Conservation (phyloP, 2,797 vertebrate genomes). For the Halcyon badia region DNA sequence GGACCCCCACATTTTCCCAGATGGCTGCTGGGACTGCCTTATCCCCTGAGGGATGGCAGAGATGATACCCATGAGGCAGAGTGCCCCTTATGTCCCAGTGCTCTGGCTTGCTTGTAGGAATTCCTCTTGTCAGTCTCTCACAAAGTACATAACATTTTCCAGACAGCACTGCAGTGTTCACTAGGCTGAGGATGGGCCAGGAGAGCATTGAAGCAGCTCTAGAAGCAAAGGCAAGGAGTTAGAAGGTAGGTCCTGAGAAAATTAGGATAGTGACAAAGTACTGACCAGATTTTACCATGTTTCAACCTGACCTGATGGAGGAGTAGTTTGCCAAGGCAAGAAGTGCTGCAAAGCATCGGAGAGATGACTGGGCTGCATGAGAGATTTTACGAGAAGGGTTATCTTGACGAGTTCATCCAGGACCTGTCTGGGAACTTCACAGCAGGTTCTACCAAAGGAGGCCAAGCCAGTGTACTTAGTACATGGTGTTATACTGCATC, state of each 20-base stretch:
- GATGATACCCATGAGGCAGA: not conserved
- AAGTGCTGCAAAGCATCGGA: not conserved
- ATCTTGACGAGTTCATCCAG: not conserved
- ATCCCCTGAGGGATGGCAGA: not conserved
- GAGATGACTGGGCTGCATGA: not conserved
- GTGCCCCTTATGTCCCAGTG: not conserved
- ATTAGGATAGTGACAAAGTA: not conserved
- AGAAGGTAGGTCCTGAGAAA: not conserved
- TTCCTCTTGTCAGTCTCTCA: not conserved
- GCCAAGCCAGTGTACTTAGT: rapidly evolving
- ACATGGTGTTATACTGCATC: rapidly evolving
- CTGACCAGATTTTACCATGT: not conserved
- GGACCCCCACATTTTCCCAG: not conserved
- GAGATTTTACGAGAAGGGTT: not conserved
- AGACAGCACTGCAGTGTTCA: not conserved
- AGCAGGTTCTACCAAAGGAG: not conserved
- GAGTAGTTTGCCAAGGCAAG: not conserved
- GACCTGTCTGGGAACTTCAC: not conserved
- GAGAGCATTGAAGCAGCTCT: rapidly evolving
- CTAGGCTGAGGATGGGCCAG: not conserved
- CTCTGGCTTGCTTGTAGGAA: not conserved
- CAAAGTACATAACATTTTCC: rapidly evolving
- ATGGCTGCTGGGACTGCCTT: not conserved
- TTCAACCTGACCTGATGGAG: not conserved
- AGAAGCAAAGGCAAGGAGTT: not conserved